phyloP scores from a whole-genome alignment of 2,113 vertebrate genomes.

The Chiloscyllium plagiosum region DNA sequence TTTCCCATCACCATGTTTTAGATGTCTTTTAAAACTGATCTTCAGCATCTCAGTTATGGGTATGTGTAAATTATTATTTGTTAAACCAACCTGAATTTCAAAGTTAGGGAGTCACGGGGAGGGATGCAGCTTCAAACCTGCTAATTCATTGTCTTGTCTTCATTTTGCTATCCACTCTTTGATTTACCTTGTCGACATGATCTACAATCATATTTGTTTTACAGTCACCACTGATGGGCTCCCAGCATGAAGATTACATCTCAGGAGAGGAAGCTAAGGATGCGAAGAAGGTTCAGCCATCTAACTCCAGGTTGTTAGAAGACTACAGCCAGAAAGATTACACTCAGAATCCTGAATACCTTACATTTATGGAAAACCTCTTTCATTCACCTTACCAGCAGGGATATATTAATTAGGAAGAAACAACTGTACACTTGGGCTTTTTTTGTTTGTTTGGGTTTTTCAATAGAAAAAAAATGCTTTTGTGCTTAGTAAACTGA shows the following conservation, averaged over 20 bases:
- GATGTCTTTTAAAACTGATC: background rate
- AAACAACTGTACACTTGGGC: background rate
- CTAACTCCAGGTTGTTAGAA: conserved; percentile 39
- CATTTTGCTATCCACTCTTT: background rate
- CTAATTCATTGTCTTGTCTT: background rate
- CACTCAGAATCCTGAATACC: conserved; percentile 59
- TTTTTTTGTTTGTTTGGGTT: conserved; percentile 39
- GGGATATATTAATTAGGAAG: conserved; percentile 6
- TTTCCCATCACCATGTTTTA: background rate
- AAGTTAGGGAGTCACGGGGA: background rate
- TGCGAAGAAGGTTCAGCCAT: conserved; percentile 76
- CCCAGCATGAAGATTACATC: conserved; percentile 54
- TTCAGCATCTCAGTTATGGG: background rate
- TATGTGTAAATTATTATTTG: conserved; percentile 6
- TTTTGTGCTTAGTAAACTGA: conserved; percentile 20
- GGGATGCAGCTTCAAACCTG: background rate
- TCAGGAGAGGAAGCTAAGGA: conserved; percentile 65
- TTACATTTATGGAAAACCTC: conserved; percentile 78
- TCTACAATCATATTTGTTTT: conserved; percentile 34
- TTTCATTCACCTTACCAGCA: conserved; percentile 68
- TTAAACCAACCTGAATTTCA: conserved; percentile 11
- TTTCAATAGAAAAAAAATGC: background rate
- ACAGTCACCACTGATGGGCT: conserved; percentile 66
- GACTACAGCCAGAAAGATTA: conserved; percentile 47
- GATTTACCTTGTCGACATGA: too few species aligned